Evolutionary conservation across 2,797 vertebrate species (phyloP), one percentile per base, ranked within the genome.

Genomic region (Mergus octosetaceus): DNA sequence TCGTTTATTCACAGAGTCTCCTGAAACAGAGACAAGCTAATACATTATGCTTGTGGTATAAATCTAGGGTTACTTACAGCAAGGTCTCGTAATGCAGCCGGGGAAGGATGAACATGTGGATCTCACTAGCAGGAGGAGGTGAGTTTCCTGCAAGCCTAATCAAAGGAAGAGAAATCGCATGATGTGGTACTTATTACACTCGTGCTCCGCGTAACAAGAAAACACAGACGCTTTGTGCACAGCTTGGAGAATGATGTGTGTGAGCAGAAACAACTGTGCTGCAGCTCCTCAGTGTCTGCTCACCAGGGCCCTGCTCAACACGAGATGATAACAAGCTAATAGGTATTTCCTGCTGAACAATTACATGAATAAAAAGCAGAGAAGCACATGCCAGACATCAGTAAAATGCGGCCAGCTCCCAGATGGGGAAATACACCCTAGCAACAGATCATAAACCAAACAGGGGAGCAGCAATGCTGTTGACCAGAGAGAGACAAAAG

Each of bases 281-380:
- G 64, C 89, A 92, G 80, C 88, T 87, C 88, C 86, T 82, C 16
- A 0, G 45, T 90, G 85, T 93, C 90, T 92, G 81, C 83, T 95
- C 89, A 45, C 85, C 84, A 91, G 93, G 90, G 77, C n/a, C 53
- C 69, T 93, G 80, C 16, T 82, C 88, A 89, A 36, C 41, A 41
- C 28, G 21, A 89, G 91, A 94, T 92, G 96, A 96, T 96, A 97
- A 94, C 88, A 94, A 96, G 90, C 47, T 95, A 94, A 94, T 96
- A 96, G 93, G 89, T 95, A 96, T 96, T 97, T 97, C 95, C 95
- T 95, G 82, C 89, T 85, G 62, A 81, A 89, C 64, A 65, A 71
- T 95, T 94, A 95, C 58, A 79, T 82, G 71, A 95, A 94, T 70
- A 93, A 77, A 96, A 95, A 94, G 53, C 87, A 87, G 88, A 96